Percentiles rank a stretch among this genome's conserved stretches.
Conservation (phyloP, 1,140 invertebrate species). For the Apis cerana region DNA sequence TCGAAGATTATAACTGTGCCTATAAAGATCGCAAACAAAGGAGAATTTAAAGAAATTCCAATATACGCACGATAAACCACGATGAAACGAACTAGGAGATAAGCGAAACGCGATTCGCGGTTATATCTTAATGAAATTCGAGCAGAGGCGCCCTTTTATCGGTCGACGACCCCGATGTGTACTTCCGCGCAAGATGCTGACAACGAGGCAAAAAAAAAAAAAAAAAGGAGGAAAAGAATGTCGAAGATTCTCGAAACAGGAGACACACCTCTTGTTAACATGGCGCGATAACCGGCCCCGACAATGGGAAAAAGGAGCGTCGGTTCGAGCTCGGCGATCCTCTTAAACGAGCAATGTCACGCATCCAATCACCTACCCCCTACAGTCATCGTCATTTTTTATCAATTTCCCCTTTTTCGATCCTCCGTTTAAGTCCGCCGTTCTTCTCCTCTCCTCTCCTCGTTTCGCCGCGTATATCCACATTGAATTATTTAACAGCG, state of each 20-base stretch:
- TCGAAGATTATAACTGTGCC: too few relatives aligned
- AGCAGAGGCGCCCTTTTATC: conserved; percentile 27
- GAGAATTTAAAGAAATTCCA: too few relatives aligned
- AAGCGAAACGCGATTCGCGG: neutral
- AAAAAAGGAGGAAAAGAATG: neutral
- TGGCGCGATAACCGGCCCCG: conserved; percentile 49
- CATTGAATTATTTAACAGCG: conserved; percentile 68
- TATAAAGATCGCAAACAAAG: too few relatives aligned
- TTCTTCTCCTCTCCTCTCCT: neutral
- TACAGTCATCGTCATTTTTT: conserved; percentile 59
- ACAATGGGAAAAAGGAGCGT: conserved; percentile 45
- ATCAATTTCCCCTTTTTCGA: neutral
- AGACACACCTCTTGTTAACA: conserved; percentile 54
- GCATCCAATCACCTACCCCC: conserved; percentile 72
- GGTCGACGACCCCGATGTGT: conserved; percentile 9
- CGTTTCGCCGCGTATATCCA: conserved; percentile 30
- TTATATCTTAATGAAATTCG: conserved; percentile 57
- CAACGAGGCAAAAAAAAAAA: conserved; percentile 33
- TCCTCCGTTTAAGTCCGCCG: neutral
- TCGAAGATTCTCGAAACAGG: conserved; percentile 45
- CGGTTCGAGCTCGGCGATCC: conserved; percentile 22
- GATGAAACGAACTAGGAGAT: neutral
- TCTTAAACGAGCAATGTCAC: conserved; percentile 76
- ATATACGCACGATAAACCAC: neutral
- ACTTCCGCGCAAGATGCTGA: conserved; percentile 47